Percentiles rank a stretch among this genome's conserved stretches.
phyloP scores from a whole-genome alignment of 2,113 vertebrate species.

The Odobenus rosmarus region DNA sequence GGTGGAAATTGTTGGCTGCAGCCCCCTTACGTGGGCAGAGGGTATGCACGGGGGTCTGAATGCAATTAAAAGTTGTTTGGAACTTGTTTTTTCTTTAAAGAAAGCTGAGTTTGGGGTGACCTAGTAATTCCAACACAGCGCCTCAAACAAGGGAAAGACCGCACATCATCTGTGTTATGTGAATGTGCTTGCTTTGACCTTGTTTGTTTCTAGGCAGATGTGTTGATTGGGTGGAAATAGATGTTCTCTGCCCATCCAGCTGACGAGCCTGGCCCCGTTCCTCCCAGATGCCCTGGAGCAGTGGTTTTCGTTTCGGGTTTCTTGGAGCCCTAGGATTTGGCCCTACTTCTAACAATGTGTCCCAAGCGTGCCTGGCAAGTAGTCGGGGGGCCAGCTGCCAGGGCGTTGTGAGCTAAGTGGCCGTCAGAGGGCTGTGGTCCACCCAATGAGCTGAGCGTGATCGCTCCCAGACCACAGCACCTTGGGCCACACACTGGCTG shows the following conservation, averaged over 20 bases:
- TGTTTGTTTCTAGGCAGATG: background rate
- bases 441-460: fast-evolving
- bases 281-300: fast-evolving
- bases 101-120: too few species aligned
- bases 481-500: fast-evolving
- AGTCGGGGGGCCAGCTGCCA: fast-evolving
- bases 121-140: fast-evolving
- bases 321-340: background rate
- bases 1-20: background rate
- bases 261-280: fast-evolving
- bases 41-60: fast-evolving
- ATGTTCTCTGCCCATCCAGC: background rate
- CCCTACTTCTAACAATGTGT: background rate
- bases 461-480: fast-evolving
- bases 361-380: fast-evolving
- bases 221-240: background rate
- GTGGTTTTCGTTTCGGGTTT: fast-evolving
- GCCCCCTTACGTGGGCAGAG: background rate
- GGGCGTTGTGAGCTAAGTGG: background rate
- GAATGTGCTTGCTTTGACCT: fast-evolving
- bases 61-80: background rate
- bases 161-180: fast-evolving
- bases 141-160: fast-evolving
- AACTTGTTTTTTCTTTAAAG: background rate
- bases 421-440: fast-evolving